A percentile compares a stretch with the other conserved stretches of the same genome.
These are phyloP conservation scores for Notothenia rossii DNA, from an alignment of 2,113 vertebrate genomes.

Conservation along the genomic window DNA sequence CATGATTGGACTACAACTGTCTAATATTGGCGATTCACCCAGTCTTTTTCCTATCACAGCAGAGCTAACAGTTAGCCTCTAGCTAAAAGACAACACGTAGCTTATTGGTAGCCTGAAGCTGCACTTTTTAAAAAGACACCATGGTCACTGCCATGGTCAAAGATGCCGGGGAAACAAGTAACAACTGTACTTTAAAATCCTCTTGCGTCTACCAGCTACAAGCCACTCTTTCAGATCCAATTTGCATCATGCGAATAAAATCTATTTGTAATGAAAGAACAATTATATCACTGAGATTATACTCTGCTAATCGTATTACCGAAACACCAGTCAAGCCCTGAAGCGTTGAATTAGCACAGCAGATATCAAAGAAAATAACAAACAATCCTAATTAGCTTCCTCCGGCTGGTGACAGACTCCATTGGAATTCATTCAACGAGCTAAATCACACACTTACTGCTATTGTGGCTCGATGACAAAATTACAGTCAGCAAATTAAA, in stretches of 20 bases:
- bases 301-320: background rate
- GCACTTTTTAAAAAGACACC: too few species aligned
- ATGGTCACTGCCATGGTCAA: too few species aligned
- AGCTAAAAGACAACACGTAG: too few species aligned
- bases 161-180: too few species aligned
- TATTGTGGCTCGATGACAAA: constrained; percentile 33
- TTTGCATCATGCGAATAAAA: background rate
- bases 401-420: background rate
- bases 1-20: too few species aligned
- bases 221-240: background rate
- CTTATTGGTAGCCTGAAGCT: too few species aligned
- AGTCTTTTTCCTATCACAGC: too few species aligned
- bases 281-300: constrained; percentile 4
- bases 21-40: too few species aligned
- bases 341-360: constrained; percentile 24
- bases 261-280: background rate
- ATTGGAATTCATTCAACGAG: constrained; percentile 31
- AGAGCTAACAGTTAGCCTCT: too few species aligned
- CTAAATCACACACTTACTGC: constrained; percentile 27
- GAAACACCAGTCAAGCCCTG: constrained; percentile 6
- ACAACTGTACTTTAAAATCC: too few species aligned
- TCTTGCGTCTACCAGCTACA: too few species aligned
- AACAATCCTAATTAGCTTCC: constrained; percentile 23
- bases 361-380: constrained; percentile 11
- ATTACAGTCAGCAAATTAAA: constrained; percentile 31